Evolutionary conservation across 2,888 invertebrate genomes (phyloP).

Genomic region (Melipona beecheii): DNA sequence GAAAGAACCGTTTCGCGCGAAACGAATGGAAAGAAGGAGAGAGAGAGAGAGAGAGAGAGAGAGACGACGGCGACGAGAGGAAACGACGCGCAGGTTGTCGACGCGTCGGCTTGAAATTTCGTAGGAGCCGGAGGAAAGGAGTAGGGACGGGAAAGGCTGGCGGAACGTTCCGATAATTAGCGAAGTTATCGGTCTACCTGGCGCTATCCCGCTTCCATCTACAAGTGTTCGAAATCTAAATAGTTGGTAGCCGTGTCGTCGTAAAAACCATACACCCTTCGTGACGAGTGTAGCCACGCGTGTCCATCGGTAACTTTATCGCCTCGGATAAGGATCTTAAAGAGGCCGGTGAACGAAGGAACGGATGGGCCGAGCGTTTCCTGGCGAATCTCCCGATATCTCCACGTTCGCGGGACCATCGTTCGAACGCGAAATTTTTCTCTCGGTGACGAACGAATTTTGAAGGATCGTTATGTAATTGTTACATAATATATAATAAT

Average conservation of each 20-base stretch:
- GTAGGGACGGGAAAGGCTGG: conserved; percentile 13
- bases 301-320: conserved; percentile 64
- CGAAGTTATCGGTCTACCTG: conserved; percentile 61
- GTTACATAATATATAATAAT: no score
- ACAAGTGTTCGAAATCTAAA: conserved; percentile 73
- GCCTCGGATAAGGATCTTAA: conserved; percentile 65
- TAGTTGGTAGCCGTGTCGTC: conserved; percentile 56
- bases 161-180: conserved; percentile 64
- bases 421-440: neutral
- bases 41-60: no score
- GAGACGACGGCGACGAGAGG: no score
- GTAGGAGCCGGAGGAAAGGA: neutral
- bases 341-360: conserved; percentile 42
- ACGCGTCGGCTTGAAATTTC: conserved; percentile 1
- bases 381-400: conserved; percentile 18
- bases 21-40: neutral
- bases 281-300: conserved; percentile 69
- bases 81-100: neutral
- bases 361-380: conserved; percentile 13
- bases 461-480: no score
- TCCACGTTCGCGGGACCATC: neutral
- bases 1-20: neutral
- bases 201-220: conserved; percentile 71
- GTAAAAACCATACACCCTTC: conserved; percentile 49
- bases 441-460: neutral